Conservation (phyloP, 2,888 invertebrate genomes). For the Carcina quercana region DNA sequence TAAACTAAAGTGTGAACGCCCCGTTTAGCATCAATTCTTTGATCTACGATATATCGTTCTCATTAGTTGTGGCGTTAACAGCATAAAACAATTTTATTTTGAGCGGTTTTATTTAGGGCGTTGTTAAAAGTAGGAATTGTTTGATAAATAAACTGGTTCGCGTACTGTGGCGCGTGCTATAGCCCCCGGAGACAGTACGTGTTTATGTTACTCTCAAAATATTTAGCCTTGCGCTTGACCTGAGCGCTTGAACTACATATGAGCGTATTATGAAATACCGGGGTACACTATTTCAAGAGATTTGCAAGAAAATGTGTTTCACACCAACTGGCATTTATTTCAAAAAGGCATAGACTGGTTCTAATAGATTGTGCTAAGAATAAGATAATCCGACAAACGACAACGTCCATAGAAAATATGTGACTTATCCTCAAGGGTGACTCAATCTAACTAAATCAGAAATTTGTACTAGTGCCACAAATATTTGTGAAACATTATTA, state of each 20-base stretch:
- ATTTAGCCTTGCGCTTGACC: conserved; percentile 44
- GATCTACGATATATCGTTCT: conserved; percentile 4
- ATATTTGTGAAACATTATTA: too few species aligned
- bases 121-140: conserved; percentile 16
- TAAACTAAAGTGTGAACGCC: conserved; percentile 1
- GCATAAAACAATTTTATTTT: conserved; percentile 11
- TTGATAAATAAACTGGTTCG: conserved; percentile 11
- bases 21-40: conserved; percentile 2
- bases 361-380: too few species aligned
- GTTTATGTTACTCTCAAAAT: conserved; percentile 29
- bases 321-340: too few species aligned
- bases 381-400: too few species aligned
- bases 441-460: too few species aligned
- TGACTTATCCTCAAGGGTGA: too few species aligned
- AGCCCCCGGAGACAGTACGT: conserved; percentile 15
- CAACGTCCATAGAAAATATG: too few species aligned
- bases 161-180: background rate
- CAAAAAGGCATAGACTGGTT: too few species aligned
- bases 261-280: conserved; percentile 4
- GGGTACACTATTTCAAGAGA: too few species aligned
- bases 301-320: too few species aligned
- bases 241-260: conserved; percentile 16
- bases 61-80: conserved; percentile 5
- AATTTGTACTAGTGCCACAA: too few species aligned
- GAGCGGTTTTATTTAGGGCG: conserved; percentile 7